Conservation (phyloP, 2,888 invertebrate species). For the Crepidodera aurea region DNA sequence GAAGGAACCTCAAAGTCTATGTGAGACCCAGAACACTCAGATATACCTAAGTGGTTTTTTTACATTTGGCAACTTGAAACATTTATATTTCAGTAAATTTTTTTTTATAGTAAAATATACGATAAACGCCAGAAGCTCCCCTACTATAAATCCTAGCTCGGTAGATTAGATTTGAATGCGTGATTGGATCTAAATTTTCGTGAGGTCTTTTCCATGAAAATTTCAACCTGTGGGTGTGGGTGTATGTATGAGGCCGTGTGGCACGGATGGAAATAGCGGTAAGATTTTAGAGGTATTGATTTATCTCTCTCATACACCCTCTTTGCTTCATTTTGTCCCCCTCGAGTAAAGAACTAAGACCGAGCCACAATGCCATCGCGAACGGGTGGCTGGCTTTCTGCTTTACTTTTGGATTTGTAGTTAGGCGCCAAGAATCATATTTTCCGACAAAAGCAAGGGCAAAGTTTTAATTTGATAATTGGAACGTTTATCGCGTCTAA, state of each 20-base stretch:
- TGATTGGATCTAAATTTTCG: slow-evolving; percentile 31
- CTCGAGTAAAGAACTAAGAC: slow-evolving; percentile 17
- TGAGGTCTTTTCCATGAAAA: slow-evolving; percentile 27
- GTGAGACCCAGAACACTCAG: no score
- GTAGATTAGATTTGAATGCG: slow-evolving; percentile 29
- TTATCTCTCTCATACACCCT: slow-evolving; percentile 25
- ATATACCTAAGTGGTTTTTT: no score
- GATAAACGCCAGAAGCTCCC: no score
- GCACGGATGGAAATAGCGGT: slow-evolving; percentile 29
- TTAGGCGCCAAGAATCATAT: background rate
- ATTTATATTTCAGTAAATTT: no score
- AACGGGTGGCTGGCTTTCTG: background rate
- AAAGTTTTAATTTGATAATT: background rate
- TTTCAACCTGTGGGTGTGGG: slow-evolving; percentile 28
- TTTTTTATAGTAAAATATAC: no score
- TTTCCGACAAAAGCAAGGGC: background rate
- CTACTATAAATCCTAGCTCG: slow-evolving; percentile 16
- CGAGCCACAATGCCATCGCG: slow-evolving; percentile 5
- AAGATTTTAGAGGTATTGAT: slow-evolving; percentile 31
- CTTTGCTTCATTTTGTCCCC: slow-evolving; percentile 27
- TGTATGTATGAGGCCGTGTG: slow-evolving; percentile 24
- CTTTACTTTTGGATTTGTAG: background rate
- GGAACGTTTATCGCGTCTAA: background rate
- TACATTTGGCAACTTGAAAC: no score
- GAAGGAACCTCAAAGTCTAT: no score